Evolutionary conservation across 2,113 vertebrate genomes (phyloP), one percentile per base, ranked within the genome.

Genomic region (Suricata suricatta): DNA sequence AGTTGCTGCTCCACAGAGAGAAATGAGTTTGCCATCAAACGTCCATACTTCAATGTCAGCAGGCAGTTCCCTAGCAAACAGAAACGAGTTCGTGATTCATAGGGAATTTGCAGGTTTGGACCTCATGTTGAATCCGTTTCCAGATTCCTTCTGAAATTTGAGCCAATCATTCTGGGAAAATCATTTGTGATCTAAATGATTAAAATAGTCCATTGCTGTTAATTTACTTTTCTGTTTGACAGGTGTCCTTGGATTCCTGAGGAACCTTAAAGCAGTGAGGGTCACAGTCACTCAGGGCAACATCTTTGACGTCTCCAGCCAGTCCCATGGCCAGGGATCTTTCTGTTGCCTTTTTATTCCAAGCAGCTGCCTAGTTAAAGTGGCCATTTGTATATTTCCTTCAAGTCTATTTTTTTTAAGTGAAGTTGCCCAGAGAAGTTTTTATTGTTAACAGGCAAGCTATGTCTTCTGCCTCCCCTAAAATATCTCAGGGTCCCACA

Each of bases 61-160:
- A 57, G 9, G 27, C 29, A 41, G 44, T 27, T 87, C 31, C 35
- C 25, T 13, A 52, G 10, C 8, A 74, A 86, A n/a, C 47, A 92
- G 60, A 83, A 86, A 12, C 31, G 31, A 91, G 35, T 12, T 38
- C 33, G 31, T 68, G 19, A 44, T 64, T 74, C 76, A 50, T 7
- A 7, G 12, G 38, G 44, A 74, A 44, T 10, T 33, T 31, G 17
- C 9, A 27, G 8, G 5, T 76, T 87, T 47, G 60, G 57, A 38
- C 68, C 50, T 64, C 82, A 50, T 5, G 16, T 63, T 86, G 23
- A 95, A 57, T 84, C 38, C 19, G 2, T 74, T 76, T 92, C 68
- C 82, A 74, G 25, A 93, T 81, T 95, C 9, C 25, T 92, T 93
- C 47, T n/a, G 27, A 95, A 96, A 88, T 31, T 35, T 57, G 33